Evolutionary conservation across 2,797 vertebrate genomes (phyloP).

Genomic region (Anas capensis): DNA sequence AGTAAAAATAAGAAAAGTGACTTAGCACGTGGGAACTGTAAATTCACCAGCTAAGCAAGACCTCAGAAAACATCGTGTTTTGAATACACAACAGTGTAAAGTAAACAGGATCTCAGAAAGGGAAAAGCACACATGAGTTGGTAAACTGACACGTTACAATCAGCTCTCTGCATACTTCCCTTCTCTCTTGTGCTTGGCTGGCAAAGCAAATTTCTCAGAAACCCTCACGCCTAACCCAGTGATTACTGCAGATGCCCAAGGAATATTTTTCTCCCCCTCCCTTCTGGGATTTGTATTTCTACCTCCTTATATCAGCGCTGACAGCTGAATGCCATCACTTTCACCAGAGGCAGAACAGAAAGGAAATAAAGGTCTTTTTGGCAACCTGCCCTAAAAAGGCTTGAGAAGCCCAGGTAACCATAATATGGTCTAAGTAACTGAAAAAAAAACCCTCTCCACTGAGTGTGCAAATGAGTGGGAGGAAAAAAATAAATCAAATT

Average conservation of each 20-base stretch:
- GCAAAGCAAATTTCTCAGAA: not conserved
- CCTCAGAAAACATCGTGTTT: not conserved
- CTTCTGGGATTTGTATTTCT: not conserved
- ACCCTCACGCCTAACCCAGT: not conserved
- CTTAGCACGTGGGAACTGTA: not conserved
- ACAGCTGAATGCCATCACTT: not conserved
- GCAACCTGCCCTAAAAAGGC: not conserved
- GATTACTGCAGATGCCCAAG: not conserved
- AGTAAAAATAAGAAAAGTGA: not conserved
- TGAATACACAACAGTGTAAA: not conserved
- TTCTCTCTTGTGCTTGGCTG: not conserved
- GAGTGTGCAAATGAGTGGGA: not conserved
- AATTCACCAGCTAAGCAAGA: not conserved
- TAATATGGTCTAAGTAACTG: not conserved
- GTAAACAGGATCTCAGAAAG: constrained; percentile 8
- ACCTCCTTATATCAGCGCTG: not conserved
- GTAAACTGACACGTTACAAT: not conserved
- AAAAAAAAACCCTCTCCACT: not conserved
- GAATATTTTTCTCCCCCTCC: not conserved
- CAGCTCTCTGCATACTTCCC: not conserved
- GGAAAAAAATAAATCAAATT: not conserved
- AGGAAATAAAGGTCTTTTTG: not conserved
- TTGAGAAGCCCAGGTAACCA: not conserved
- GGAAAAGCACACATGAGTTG: not conserved
- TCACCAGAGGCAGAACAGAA: not conserved